phyloP scores from a whole-genome alignment of 53 echinoderm and acorn worm species.

The Holothuria leucospilota region DNA sequence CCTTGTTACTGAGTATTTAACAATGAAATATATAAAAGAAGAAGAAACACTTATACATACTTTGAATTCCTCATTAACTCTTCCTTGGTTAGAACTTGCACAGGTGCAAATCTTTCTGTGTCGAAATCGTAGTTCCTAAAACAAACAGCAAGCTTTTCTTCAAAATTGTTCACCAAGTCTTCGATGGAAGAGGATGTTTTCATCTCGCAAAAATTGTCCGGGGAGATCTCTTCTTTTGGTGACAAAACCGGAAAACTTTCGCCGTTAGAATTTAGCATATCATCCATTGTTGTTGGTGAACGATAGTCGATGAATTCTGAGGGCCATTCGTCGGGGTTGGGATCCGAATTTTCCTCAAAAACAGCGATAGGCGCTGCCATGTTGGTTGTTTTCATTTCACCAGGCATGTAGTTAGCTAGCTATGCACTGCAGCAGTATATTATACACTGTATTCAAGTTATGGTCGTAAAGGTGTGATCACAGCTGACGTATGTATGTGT shows the following conservation, averaged over 20 bases:
- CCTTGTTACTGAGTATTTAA: too few relatives aligned
- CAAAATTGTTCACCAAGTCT: conserved; percentile 99
- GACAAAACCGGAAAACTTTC: conserved; percentile 87
- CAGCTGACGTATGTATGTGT: conserved; percentile 47
- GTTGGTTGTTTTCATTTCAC: conserved; percentile 64
- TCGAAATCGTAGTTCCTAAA: conserved; percentile 96
- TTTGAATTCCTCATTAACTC: conserved; percentile 99
- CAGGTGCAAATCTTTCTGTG: conserved; percentile 93
- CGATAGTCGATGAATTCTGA: conserved; percentile 95
- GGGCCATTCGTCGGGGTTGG: conserved; percentile 92
- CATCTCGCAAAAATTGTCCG: conserved; percentile 97
- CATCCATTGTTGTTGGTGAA: conserved; percentile 72
- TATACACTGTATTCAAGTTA: not conserved
- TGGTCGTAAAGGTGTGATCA: conserved; percentile 8
- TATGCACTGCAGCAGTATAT: too few relatives aligned
- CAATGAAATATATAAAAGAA: not conserved
- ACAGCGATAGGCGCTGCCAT: conserved; percentile 99
- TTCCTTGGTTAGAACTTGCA: conserved; percentile 93
- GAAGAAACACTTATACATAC: conserved; percentile 68
- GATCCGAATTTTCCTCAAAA: conserved; percentile 91
- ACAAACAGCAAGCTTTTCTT: conserved; percentile 95
- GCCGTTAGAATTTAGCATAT: conserved; percentile 93
- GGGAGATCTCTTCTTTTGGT: conserved; percentile 91
- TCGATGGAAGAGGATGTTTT: conserved; percentile 87
- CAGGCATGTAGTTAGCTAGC: conserved; percentile 30